phyloP scores from a whole-genome alignment of 2,888 invertebrate species.

The Lycia hirtaria region DNA sequence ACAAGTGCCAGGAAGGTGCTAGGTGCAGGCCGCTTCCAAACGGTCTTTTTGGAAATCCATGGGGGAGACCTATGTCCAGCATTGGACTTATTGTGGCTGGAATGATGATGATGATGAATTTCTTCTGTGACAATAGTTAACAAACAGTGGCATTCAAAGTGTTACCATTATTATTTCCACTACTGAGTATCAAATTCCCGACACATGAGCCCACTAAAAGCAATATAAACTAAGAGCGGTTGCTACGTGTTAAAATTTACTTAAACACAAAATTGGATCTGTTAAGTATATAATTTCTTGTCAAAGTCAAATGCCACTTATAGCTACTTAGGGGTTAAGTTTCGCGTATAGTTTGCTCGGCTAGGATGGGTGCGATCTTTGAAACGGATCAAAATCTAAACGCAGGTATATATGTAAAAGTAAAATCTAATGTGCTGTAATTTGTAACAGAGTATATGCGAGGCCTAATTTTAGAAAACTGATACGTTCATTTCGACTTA shows the following conservation, averaged over 20 bases:
- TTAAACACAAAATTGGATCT: constrained; percentile 63
- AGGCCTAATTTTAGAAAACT: too few species aligned
- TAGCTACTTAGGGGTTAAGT: constrained; percentile 40
- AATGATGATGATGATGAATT: too few species aligned
- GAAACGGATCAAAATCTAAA: background rate
- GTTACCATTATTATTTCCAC: constrained; percentile 13
- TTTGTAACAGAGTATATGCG: too few species aligned
- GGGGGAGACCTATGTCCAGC: too few species aligned
- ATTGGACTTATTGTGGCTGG: too few species aligned
- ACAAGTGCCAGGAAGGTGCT: too few species aligned
- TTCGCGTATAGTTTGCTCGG: constrained; percentile 28
- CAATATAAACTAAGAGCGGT: constrained; percentile 44
- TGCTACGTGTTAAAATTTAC: constrained; percentile 68
- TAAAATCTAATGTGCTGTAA: too few species aligned
- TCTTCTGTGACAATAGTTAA: background rate
- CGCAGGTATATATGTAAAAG: too few species aligned
- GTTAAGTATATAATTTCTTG: constrained; percentile 67
- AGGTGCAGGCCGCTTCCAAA: too few species aligned
- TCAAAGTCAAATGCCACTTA: constrained; percentile 73
- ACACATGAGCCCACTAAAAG: constrained; percentile 32
- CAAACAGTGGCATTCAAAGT: constrained; percentile 9
- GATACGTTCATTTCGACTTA: too few species aligned
- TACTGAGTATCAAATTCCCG: constrained; percentile 26
- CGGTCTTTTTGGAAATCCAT: too few species aligned
- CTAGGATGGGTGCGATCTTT: constrained; percentile 23